Conservation (phyloP, 1,140 invertebrate species). For the Phthorimaea operculella region DNA sequence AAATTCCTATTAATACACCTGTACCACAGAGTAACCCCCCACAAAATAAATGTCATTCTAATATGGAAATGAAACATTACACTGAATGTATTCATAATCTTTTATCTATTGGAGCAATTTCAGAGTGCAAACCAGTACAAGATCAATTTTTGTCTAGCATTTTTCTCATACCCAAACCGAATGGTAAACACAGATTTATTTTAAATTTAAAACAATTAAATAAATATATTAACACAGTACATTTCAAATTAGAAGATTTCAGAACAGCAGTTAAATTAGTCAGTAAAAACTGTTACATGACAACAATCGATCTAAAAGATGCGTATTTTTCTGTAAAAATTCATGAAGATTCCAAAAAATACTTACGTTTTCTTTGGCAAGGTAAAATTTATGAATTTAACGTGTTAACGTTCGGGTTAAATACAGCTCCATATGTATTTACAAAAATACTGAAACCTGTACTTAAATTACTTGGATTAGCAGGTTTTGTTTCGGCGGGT, state of each 20-base stretch:
- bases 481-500: slow-evolving; percentile 7
- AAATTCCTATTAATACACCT: neutral
- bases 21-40: neutral
- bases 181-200: slow-evolving; percentile 12
- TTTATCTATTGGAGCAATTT: slow-evolving; percentile 10
- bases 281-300: slow-evolving; percentile 1
- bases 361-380: slow-evolving; percentile 13
- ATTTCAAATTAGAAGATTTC: slow-evolving; percentile 19
- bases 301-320: neutral
- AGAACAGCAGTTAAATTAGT: slow-evolving; percentile 11
- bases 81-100: slow-evolving; percentile 1
- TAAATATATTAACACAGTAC: slow-evolving; percentile 10
- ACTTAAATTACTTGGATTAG: slow-evolving; percentile 1
- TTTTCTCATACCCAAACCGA: slow-evolving; percentile 15
- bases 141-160: slow-evolving; percentile 15
- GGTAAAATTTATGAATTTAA: slow-evolving; percentile 3
- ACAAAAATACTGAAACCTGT: slow-evolving; percentile 11
- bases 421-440: slow-evolving; percentile 8
- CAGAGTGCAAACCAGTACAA: slow-evolving; percentile 5
- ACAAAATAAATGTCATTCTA: neutral
- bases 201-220: slow-evolving; percentile 17
- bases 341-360: slow-evolving; percentile 11
- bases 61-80: neutral
- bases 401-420: neutral
- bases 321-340: slow-evolving; percentile 4